These are phyloP conservation scores for Sylvilagus floridanus DNA, from an alignment of 2,797 vertebrate species.

Conservation along the genomic window DNA sequence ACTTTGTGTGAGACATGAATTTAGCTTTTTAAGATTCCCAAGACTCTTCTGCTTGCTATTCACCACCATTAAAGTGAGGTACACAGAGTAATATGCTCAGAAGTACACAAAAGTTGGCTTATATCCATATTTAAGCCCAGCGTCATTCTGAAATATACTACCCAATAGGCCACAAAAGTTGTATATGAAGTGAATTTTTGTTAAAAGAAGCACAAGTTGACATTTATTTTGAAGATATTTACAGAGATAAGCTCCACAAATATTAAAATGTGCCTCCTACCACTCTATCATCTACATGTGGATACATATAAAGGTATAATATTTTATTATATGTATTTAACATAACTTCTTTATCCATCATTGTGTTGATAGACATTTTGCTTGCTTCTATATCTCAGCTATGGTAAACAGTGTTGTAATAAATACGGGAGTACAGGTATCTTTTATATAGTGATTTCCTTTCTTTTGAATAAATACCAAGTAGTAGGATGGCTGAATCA, in stretches of 20 bases:
- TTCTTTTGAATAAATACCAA: no score
- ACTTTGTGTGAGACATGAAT: neutral
- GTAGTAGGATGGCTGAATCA: no score
- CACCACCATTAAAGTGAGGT: neutral
- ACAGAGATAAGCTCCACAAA: neutral
- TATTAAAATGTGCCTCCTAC: neutral
- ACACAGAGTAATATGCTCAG: neutral
- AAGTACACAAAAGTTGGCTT: neutral
- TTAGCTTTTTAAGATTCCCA: conserved; percentile 34
- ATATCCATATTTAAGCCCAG: neutral
- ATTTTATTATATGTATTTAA: no score
- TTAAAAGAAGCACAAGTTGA: conserved; percentile 8
- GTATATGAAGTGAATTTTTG: neutral
- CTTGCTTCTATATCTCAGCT: no score
- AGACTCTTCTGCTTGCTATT: neutral
- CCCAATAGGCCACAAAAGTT: neutral
- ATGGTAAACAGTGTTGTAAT: no score
- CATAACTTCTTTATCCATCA: no score
- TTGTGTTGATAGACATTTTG: no score
- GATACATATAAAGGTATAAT: no score
- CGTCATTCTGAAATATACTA: neutral
- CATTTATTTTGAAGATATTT: conserved; percentile 2
- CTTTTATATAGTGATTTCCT: no score
- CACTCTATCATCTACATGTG: neutral
- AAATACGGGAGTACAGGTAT: no score